These are phyloP conservation scores for Diglossa cyanea DNA, from an alignment of 2,797 vertebrate genomes.

Conservation along the genomic window DNA sequence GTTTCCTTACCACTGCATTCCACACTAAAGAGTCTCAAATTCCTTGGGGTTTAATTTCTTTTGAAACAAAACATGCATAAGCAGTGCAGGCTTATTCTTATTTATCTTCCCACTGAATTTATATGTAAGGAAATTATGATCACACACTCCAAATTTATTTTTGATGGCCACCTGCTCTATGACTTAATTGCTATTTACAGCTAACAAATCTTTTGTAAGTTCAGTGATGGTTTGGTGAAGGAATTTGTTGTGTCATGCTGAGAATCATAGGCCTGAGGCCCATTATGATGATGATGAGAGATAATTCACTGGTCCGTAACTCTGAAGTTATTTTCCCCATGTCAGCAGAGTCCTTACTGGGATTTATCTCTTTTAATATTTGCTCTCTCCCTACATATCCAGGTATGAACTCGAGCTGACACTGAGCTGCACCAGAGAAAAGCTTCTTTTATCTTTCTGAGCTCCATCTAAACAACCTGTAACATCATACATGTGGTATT, in stretches of 20 bases:
- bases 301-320: not conserved
- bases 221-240: constrained; percentile 14
- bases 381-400: not conserved
- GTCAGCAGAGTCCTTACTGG: not conserved
- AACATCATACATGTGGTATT: not conserved
- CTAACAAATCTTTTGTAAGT: not conserved
- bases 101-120: not conserved
- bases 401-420: not conserved
- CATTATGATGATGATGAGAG: not conserved
- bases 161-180: constrained; percentile 14
- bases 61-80: not conserved
- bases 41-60: not conserved
- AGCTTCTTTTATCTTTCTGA: not conserved
- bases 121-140: not conserved
- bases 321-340: not conserved
- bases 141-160: not conserved
- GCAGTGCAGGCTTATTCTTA: not conserved
- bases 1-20: not conserved
- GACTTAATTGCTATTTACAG: constrained; percentile 44
- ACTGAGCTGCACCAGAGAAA: not conserved
- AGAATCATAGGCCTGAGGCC: not conserved
- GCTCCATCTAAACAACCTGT: not conserved
- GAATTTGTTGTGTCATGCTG: not conserved
- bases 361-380: not conserved
- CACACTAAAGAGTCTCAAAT: not conserved